Base-by-base conservation (phyloP, 1,140 invertebrate genomes). In the Calosoma granatense region DNA sequence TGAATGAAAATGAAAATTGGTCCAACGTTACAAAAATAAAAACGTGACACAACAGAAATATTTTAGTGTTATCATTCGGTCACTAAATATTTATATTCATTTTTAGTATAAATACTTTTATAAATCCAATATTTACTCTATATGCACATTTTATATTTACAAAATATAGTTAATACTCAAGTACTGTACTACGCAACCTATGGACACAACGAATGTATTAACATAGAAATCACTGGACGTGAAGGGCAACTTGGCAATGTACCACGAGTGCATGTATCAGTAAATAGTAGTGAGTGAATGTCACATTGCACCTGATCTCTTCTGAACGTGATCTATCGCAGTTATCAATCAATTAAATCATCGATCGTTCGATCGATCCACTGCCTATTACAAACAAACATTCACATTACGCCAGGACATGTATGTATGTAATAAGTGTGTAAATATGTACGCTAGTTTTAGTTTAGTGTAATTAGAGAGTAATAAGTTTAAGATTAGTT, bases 121-220 rank as follows among this genome's bases (percentile, higher is more conserved):
- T 67, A 67, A 66, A 65, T 66, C 63, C 63, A 61, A 62, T 69
- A 66, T 66, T 23, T 58, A 54, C 65, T 65, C 65, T 69, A 71
- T 71, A 70, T 71, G 67, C 70, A 71, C 67, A 71, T 69, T 58
- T 64, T 67, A 68, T 71, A 70, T 71, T 66, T 71, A 71, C 70
- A 71, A 70, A 71, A 67, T 62, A 68, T 65, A 65, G 58, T 64
- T 59, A 58, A 65, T 59, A 62, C 65, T 66, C 59, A 63, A 61
- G 47, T 64, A 61, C 17, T 47, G 9, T 47, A 47, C 41, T 47
- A 47, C 41, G 41, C 41, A 47, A 47, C 9, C 41, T 47, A 47
- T 47, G 41, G 41, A 12, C 41, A 47, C 41, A 47, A 47, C 17
- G 17, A 47, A 47, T 47, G 61, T 59, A 61, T 62, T 65, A 64